Evolutionary conservation across 2,113 vertebrate species (phyloP).

Genomic region (Chaetops frenatus): DNA sequence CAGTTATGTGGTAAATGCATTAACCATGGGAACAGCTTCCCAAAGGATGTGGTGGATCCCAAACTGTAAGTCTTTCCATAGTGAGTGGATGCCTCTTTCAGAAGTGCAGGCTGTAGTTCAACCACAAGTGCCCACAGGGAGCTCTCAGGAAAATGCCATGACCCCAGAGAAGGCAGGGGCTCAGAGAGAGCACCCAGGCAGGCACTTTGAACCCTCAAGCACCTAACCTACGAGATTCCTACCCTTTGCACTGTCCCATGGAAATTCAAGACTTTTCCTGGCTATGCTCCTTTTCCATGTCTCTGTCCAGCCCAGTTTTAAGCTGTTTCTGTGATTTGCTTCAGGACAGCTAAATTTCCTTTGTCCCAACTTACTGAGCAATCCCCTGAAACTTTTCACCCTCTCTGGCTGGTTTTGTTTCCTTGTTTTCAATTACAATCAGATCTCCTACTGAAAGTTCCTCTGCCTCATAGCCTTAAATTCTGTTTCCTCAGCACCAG

Average conservation of each 20-base stretch:
- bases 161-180: not conserved
- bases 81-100: not conserved
- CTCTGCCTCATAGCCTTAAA: not conserved
- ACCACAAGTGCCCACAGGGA: not conserved
- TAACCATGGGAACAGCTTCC: conserved; percentile 53
- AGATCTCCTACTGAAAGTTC: not conserved
- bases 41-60: conserved; percentile 53
- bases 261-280: not conserved
- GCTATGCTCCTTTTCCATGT: not conserved
- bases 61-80: conserved; percentile 16
- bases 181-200: accelerated
- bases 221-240: not conserved
- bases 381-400: not conserved
- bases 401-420: not conserved
- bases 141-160: not conserved
- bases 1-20: not conserved
- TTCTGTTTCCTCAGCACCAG: not conserved
- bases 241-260: not conserved
- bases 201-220: not conserved
- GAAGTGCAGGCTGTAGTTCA: not conserved
- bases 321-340: not conserved
- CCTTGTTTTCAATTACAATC: not conserved
- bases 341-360: not conserved
- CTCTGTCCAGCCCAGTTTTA: not conserved
- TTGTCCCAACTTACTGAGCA: not conserved